Conservation (phyloP, 2,113 vertebrate species). For the Pelvicachromis taeniatus region DNA sequence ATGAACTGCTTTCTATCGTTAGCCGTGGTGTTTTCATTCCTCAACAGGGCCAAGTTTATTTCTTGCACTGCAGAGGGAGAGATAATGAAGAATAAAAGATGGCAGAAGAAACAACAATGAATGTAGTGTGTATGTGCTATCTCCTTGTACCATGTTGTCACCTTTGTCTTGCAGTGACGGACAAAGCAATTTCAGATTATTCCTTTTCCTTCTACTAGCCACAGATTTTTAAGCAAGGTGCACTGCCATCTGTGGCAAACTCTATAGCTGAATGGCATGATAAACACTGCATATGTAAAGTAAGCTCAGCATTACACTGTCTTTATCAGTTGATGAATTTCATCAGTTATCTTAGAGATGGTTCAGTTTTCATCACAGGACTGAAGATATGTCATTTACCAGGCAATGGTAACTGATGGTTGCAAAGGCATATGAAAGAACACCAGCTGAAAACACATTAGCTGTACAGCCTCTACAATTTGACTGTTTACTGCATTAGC, state of each 20-base stretch:
- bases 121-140: neutral
- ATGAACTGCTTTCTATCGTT: constrained; percentile 75
- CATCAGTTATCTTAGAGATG: neutral
- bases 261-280: neutral
- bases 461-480: neutral
- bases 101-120: neutral
- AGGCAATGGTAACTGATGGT: neutral
- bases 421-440: neutral
- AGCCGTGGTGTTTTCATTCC: constrained; percentile 72
- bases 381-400: neutral
- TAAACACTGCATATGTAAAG: neutral
- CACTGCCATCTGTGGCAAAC: neutral
- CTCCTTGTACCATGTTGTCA: neutral
- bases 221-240: neutral
- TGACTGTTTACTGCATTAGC: neutral
- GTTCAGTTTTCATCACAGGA: neutral
- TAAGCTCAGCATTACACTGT: neutral
- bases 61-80: constrained; percentile 74
- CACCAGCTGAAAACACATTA: neutral
- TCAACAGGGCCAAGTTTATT: constrained; percentile 79
- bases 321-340: neutral
- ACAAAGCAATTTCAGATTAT: neutral
- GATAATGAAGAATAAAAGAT: neutral
- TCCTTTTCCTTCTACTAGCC: fast-evolving
- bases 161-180: neutral